Conservation (phyloP, 2,797 vertebrate species). For the Semaprochilodus insignis region DNA sequence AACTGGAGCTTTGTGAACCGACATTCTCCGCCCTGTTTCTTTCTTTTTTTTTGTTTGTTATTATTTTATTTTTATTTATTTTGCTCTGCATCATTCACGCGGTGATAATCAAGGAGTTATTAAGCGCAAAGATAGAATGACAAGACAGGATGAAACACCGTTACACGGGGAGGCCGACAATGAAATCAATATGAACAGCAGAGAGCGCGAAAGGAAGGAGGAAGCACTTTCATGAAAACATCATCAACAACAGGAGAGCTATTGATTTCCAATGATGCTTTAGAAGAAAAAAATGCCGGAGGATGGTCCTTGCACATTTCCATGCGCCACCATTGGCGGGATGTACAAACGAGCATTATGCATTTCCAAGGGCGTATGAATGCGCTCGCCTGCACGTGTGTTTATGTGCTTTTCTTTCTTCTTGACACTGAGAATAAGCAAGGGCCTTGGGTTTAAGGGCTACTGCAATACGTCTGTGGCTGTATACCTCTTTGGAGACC, state of each 20-base stretch:
- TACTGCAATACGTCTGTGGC: conserved; percentile 31
- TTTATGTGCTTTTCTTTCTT: not conserved
- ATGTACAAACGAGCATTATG: conserved; percentile 8
- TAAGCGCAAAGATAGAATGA: conserved; percentile 39
- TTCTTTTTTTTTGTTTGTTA: not conserved
- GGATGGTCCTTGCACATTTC: conserved; percentile 3
- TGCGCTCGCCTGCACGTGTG: not conserved
- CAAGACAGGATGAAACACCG: conserved; percentile 36
- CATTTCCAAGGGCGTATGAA: not conserved
- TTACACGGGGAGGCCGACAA: conserved; percentile 39
- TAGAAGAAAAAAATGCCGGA: conserved; percentile 25
- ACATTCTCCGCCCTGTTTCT: not conserved
- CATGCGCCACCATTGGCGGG: not conserved
- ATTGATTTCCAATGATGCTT: conserved; percentile 60
- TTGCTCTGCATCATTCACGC: conserved; percentile 10
- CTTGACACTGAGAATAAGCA: not conserved
- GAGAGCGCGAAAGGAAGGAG: conserved; percentile 8
- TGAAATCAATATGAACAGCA: conserved; percentile 56
- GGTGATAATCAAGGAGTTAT: conserved; percentile 45
- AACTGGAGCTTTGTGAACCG: not conserved
- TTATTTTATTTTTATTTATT: no score
- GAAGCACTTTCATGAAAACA: conserved; percentile 54
- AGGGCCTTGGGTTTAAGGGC: not conserved
- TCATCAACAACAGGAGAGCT: conserved; percentile 49
- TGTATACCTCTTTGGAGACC: not conserved